phyloP scores from a whole-genome alignment of 1,140 invertebrate species.

The Aphaenogaster floridana region DNA sequence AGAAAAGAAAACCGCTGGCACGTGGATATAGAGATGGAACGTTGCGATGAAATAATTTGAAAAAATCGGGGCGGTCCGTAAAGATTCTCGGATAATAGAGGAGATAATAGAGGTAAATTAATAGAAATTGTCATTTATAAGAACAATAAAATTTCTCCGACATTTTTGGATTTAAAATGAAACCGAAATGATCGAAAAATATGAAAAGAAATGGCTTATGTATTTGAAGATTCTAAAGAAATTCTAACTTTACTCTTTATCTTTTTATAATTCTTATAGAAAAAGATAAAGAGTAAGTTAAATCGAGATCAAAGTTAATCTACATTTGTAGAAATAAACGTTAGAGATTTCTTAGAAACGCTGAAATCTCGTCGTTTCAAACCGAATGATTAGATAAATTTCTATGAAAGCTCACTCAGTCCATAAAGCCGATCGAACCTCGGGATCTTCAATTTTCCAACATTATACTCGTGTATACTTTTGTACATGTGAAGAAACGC shows the following conservation, averaged over 20 bases:
- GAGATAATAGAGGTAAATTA: not conserved
- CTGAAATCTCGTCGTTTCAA: not conserved
- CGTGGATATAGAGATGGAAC: not conserved
- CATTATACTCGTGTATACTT: not conserved
- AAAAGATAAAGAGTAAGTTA: no score
- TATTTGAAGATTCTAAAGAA: not conserved
- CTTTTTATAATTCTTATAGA: no score
- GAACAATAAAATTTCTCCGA: not conserved
- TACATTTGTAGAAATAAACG: no score
- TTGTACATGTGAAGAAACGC: constrained; percentile 4
- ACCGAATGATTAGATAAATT: no score
- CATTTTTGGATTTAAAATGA: not conserved
- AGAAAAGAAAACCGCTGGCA: constrained; percentile 33
- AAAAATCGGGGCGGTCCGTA: not conserved
- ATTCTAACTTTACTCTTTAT: not conserved
- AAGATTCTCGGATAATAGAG: not conserved
- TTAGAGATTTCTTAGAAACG: not conserved
- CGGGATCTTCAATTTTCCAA: not conserved
- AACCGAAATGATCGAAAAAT: not conserved
- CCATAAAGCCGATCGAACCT: not conserved
- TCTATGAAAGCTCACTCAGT: not conserved
- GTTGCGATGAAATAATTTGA: constrained; percentile 17
- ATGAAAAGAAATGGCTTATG: not conserved
- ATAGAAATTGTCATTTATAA: not conserved
- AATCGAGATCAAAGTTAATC: no score